These are phyloP conservation scores for human (Homo sapiens) DNA, from an alignment of 2,113 vertebrate genomes.

Conservation along the genomic window DNA sequence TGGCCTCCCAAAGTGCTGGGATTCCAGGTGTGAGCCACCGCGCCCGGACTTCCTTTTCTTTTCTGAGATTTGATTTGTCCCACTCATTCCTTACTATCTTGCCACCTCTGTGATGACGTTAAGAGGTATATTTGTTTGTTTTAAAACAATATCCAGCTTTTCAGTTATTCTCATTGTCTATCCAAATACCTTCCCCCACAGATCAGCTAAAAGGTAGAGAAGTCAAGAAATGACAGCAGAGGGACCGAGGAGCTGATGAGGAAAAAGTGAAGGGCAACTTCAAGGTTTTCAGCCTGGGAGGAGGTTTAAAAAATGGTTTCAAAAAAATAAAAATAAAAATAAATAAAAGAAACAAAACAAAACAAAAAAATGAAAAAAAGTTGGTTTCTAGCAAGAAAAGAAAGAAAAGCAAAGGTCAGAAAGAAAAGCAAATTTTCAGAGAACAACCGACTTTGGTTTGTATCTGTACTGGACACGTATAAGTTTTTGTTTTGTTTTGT, in stretches of 20 bases:
- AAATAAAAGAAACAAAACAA: too few species aligned
- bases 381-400: background rate
- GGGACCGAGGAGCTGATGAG: background rate
- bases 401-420: background rate
- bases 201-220: background rate
- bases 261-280: background rate
- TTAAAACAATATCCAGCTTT: background rate
- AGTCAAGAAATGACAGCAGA: background rate
- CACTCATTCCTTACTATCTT: background rate
- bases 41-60: too few species aligned
- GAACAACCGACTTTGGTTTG: background rate
- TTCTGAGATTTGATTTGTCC: background rate
- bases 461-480: background rate
- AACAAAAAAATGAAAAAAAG: background rate
- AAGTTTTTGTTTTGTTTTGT: background rate
- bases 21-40: too few species aligned
- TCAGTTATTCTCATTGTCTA: background rate
- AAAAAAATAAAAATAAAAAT: too few species aligned
- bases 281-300: background rate
- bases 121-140: background rate
- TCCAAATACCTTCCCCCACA: background rate
- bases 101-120: background rate
- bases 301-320: background rate
- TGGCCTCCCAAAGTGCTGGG: too few species aligned
- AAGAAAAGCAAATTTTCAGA: constrained; percentile 17